A percentile compares a stretch with the other conserved stretches of the same genome.
Conservation (phyloP, 2,113 vertebrate species). For the Podarcis muralis region DNA sequence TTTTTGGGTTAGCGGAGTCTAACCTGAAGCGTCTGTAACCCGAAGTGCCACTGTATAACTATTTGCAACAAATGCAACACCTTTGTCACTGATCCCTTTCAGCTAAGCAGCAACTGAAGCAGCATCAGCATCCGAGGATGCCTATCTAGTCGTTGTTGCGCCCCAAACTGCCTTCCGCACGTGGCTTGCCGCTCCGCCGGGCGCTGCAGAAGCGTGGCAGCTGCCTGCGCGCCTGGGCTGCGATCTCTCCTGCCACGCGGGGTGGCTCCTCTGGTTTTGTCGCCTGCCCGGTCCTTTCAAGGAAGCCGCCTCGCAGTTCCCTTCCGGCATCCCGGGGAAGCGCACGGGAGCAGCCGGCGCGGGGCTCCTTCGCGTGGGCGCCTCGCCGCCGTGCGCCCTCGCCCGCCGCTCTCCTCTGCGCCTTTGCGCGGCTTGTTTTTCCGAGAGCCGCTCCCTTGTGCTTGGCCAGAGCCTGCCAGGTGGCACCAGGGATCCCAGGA, state of each 20-base stretch:
- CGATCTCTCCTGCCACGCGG: too few species aligned
- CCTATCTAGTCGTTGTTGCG: too few species aligned
- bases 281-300: neutral
- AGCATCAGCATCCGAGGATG: too few species aligned
- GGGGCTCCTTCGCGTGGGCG: neutral
- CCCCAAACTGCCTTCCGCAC: neutral
- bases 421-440: neutral
- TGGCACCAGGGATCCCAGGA: conserved; percentile 9
- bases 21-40: too few species aligned
- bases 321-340: neutral
- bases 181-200: neutral
- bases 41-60: too few species aligned
- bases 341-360: neutral
- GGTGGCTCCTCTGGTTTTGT: too few species aligned
- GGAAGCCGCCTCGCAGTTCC: neutral
- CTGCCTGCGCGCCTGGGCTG: neutral
- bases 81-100: neutral
- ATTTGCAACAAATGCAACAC: neutral
- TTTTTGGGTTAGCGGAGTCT: too few species aligned
- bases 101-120: neutral
- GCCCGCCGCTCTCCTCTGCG: neutral
- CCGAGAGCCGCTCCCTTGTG: neutral
- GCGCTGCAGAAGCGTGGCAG: neutral
- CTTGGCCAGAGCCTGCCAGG: conserved; percentile 10
- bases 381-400: neutral